Evolutionary conservation across 2,888 invertebrate species (phyloP).

Genomic region (Rugalucina vietnamica): DNA sequence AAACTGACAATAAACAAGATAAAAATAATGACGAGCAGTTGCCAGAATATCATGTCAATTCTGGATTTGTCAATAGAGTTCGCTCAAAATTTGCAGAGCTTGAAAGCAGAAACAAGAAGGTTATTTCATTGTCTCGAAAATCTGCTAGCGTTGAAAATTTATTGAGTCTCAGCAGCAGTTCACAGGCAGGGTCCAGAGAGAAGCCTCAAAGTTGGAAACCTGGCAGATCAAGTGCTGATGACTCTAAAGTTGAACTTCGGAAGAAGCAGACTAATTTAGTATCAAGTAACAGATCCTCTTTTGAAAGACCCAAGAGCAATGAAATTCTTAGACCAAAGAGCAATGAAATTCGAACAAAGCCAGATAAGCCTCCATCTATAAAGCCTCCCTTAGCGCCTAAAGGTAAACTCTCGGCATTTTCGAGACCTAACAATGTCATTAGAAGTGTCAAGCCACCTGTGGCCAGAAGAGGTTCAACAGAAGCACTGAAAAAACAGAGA

Average conservation of each 20-base stretch:
- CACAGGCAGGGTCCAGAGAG: not conserved
- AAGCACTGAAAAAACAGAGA: constrained; percentile 12
- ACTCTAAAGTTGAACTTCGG: constrained; percentile 46
- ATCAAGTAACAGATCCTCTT: not conserved
- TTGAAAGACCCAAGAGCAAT: constrained; percentile 34
- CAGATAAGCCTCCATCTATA: constrained; percentile 7
- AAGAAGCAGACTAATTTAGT: constrained; percentile 31
- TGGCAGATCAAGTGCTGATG: constrained; percentile 21
- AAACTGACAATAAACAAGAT: too few species aligned
- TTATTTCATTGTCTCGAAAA: constrained; percentile 57
- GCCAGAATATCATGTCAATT: constrained; percentile 78
- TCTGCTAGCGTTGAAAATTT: constrained; percentile 76
- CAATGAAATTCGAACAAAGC: not conserved
- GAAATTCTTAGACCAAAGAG: constrained; percentile 12
- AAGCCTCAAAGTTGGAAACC: constrained; percentile 6
- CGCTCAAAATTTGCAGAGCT: constrained; percentile 72
- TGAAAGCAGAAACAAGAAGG: constrained; percentile 46
- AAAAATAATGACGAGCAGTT: constrained; percentile 57
- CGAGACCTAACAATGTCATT: constrained; percentile 27
- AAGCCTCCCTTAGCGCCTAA: constrained; percentile 28
- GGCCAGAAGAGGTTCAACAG: not conserved
- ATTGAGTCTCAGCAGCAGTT: constrained; percentile 33
- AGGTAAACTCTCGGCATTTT: constrained; percentile 26
- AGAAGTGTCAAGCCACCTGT: constrained; percentile 41
- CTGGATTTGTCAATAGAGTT: constrained; percentile 81